A percentile compares a stretch with the other conserved stretches of the same genome.
These are phyloP conservation scores for Silvanus unidentatus DNA, from an alignment of 2,888 invertebrate species.

Conservation along the genomic window DNA sequence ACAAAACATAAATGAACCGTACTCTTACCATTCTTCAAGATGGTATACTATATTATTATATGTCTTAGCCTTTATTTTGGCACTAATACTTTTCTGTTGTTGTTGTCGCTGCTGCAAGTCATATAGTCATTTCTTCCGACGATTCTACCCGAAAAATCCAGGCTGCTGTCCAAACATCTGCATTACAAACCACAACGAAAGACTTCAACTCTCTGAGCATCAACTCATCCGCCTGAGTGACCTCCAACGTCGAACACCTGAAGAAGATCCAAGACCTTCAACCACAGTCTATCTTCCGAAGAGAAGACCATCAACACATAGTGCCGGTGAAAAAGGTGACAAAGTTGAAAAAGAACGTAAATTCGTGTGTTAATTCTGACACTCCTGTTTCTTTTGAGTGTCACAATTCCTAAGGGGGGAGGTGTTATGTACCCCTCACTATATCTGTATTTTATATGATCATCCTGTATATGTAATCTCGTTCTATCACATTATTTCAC, in stretches of 20 bases:
- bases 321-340: background rate
- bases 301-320: background rate
- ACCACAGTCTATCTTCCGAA: background rate
- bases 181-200: background rate
- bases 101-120: background rate
- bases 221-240: background rate
- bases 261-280: background rate
- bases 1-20: constrained; percentile 11
- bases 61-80: background rate
- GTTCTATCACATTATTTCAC: no score
- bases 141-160: background rate
- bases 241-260: background rate
- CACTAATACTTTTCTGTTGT: background rate
- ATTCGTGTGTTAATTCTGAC: background rate
- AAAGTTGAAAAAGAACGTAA: background rate
- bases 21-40: constrained; percentile 2
- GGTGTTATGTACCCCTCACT: constrained; percentile 1
- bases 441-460: no score
- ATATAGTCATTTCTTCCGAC: background rate
- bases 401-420: background rate
- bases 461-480: no score
- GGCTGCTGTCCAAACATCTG: background rate
- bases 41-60: constrained; percentile 4
- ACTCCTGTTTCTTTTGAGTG: background rate
- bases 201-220: background rate